Conservation (phyloP, 2,797 vertebrate species). For the Gadopsis bispinosus region DNA sequence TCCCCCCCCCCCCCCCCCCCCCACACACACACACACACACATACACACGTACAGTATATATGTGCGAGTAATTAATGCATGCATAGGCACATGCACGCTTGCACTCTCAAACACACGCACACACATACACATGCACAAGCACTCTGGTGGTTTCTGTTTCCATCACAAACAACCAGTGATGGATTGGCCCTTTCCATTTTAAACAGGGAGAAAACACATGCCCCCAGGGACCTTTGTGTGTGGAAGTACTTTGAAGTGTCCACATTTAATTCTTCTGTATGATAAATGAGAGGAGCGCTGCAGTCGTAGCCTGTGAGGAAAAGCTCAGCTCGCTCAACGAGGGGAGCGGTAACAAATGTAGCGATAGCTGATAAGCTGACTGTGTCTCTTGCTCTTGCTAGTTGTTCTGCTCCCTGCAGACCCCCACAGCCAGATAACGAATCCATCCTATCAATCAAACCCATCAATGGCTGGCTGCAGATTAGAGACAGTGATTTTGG, state of each 20-base stretch:
- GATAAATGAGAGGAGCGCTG: conserved; percentile 80
- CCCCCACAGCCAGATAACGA: conserved; percentile 82
- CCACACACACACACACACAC: conserved; percentile 28
- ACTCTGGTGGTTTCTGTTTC: conserved; percentile 64
- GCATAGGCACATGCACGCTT: conserved; percentile 3
- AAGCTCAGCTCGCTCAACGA: conserved; percentile 70
- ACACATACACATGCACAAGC: conserved; percentile 46
- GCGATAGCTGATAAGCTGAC: conserved; percentile 82
- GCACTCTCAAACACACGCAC: background rate
- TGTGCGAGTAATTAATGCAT: conserved; percentile 28
- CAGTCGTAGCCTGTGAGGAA: conserved; percentile 76
- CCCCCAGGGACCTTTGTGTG: conserved; percentile 79
- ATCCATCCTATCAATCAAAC: conserved; percentile 84
- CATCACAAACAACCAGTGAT: conserved; percentile 82
- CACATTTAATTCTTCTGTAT: conserved; percentile 85
- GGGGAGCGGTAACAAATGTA: conserved; percentile 82
- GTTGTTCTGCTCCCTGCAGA: conserved; percentile 80
- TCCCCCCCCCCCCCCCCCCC: too few species aligned
- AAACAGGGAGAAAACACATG: conserved; percentile 81
- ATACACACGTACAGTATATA: background rate
- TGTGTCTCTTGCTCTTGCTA: conserved; percentile 77
- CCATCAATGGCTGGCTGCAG: conserved; percentile 81
- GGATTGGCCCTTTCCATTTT: conserved; percentile 81
- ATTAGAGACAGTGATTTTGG: conserved; percentile 81
- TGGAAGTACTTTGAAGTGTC: conserved; percentile 85